Conservation (phyloP, 2,113 vertebrate species). For the Narcine bancroftii region DNA sequence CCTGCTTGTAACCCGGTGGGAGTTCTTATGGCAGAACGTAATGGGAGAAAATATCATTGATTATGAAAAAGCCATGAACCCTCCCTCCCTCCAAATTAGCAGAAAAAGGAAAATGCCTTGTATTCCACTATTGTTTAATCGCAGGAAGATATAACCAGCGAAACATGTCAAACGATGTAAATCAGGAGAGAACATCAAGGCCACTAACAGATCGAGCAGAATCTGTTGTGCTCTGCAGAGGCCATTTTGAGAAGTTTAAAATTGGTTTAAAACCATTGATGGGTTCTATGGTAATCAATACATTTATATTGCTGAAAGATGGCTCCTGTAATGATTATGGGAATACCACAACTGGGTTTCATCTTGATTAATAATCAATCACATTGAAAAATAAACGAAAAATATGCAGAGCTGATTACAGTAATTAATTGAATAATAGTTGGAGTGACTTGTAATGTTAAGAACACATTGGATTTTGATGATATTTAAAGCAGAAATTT, state of each 20-base stretch:
- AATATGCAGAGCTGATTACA: constrained; percentile 29
- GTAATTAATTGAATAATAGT: constrained; percentile 34
- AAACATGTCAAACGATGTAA: constrained; percentile 11
- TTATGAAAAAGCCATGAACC: background rate
- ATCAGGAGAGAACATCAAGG: constrained; percentile 8
- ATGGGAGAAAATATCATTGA: background rate
- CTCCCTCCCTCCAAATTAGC: background rate
- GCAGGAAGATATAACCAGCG: background rate
- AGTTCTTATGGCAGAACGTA: background rate
- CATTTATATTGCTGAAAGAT: constrained; percentile 31
- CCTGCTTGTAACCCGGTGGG: background rate
- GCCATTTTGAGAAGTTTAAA: constrained; percentile 17
- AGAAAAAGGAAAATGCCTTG: constrained; percentile 13
- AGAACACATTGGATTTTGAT: constrained; percentile 15
- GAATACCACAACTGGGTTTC: background rate
- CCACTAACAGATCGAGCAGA: background rate
- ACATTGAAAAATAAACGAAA: constrained; percentile 24
- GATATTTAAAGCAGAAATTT: constrained; percentile 17
- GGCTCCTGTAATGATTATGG: constrained; percentile 10
- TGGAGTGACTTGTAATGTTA: background rate
- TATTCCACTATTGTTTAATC: background rate
- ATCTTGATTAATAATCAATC: constrained; percentile 29
- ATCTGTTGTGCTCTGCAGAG: constrained; percentile 32
- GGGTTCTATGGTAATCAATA: constrained; percentile 25
- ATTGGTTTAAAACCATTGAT: constrained; percentile 31